Conservation (phyloP, 2,113 vertebrate species). For the Hirundichthys speculiger region DNA sequence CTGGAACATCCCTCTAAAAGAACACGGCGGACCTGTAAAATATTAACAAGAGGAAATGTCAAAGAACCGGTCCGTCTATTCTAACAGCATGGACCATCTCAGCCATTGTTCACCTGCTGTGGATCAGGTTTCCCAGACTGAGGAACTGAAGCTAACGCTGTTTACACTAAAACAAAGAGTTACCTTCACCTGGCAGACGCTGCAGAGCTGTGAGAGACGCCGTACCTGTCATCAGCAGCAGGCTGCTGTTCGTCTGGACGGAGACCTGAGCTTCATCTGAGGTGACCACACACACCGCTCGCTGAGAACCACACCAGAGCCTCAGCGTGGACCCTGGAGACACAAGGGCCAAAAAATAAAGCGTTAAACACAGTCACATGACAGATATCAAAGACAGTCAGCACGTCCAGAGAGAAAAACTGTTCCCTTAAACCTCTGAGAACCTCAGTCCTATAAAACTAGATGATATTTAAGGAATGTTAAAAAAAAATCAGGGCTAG, state of each 20-base stretch:
- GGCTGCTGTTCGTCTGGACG: conserved; percentile 59
- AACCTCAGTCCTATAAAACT: too few species aligned
- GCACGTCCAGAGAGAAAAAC: too few species aligned
- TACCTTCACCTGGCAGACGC: background rate
- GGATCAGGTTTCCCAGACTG: background rate
- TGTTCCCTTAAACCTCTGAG: too few species aligned
- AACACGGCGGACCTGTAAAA: too few species aligned
- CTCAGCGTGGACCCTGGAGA: conserved; percentile 83
- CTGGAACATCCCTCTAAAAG: too few species aligned
- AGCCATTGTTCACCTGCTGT: too few species aligned
- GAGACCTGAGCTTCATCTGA: conserved; percentile 24
- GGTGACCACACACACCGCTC: conserved; percentile 79
- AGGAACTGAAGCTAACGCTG: background rate
- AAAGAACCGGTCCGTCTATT: too few species aligned
- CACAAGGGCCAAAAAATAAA: background rate
- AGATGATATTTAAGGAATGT: too few species aligned
- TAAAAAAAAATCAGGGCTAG: too few species aligned
- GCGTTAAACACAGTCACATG: background rate
- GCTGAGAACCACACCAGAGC: conserved; percentile 82
- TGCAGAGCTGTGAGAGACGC: background rate
- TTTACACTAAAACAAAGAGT: background rate
- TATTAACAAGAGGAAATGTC: too few species aligned
- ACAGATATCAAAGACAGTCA: too few species aligned
- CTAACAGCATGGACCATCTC: too few species aligned
- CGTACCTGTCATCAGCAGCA: conserved; percentile 22